Conservation (phyloP, 2,113 vertebrate species). For the Daubentonia madagascariensis region DNA sequence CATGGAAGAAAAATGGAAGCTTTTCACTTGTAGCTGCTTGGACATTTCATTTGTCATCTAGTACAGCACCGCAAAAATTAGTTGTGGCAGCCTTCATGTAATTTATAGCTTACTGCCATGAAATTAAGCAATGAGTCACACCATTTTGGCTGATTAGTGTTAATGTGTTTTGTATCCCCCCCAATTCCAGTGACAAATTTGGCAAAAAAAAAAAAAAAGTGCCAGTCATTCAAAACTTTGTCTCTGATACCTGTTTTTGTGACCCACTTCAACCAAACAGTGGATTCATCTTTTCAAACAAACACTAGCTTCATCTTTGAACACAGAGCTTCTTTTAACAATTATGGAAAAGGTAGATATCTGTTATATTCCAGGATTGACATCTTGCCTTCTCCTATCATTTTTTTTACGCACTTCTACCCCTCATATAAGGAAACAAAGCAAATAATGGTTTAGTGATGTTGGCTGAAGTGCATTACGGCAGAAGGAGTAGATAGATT, state of each 20-base stretch:
- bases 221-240: conserved; percentile 84
- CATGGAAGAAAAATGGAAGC: conserved; percentile 90
- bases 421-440: conserved; percentile 48
- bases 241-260: conserved; percentile 76
- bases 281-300: not conserved
- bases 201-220: conserved; percentile 64
- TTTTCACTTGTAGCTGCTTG: conserved; percentile 87
- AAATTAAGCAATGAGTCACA: conserved; percentile 88
- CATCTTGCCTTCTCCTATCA: conserved; percentile 33
- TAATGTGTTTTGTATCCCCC: conserved; percentile 77
- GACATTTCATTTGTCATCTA: conserved; percentile 89
- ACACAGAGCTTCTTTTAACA: not conserved
- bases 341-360: not conserved
- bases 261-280: conserved; percentile 67
- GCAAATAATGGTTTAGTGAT: conserved; percentile 12
- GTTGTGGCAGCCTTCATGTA: conserved; percentile 84
- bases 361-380: conserved; percentile 41
- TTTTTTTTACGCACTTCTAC: not conserved
- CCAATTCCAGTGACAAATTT: conserved; percentile 82
- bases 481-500: conserved; percentile 73
- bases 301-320: not conserved
- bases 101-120: conserved; percentile 84
- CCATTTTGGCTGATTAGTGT: conserved; percentile 87
- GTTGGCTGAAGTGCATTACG: conserved; percentile 49
- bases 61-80: conserved; percentile 84